Conservation (phyloP, 2,888 invertebrate species). For the Chrysodeixis includens region DNA sequence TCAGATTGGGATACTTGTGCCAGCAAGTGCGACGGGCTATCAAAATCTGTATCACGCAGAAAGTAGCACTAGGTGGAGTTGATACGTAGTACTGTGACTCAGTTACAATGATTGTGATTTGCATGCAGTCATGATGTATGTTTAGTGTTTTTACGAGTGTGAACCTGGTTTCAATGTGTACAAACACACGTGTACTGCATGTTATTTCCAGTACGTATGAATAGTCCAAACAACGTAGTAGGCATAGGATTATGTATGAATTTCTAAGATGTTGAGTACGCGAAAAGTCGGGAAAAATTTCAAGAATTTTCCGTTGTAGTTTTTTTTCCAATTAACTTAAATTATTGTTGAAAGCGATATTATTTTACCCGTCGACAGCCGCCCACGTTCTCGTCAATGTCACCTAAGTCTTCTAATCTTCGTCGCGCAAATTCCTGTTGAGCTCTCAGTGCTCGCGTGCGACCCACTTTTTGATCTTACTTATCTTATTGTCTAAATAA, state of each 20-base stretch:
- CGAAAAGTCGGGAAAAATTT: constrained; percentile 9
- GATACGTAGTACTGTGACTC: constrained; percentile 18
- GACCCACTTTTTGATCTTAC: constrained; percentile 70
- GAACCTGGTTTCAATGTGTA: background rate
- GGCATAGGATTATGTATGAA: background rate
- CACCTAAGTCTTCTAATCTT: constrained; percentile 71
- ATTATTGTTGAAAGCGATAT: constrained; percentile 49
- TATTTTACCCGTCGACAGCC: constrained; percentile 67
- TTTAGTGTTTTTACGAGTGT: constrained; percentile 27
- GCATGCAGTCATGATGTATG: constrained; percentile 1
- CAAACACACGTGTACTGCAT: constrained; percentile 22
- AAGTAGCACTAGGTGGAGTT: constrained; percentile 5
- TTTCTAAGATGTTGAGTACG: background rate
- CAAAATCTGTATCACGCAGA: constrained; percentile 26
- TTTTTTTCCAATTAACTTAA: constrained; percentile 31
- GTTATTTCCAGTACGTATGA: constrained; percentile 26
- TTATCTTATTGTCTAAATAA: constrained; percentile 38
- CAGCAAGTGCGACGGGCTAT: constrained; percentile 42
- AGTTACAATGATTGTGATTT: constrained; percentile 9
- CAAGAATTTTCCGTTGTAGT: constrained; percentile 20
- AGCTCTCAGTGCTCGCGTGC: constrained; percentile 63
- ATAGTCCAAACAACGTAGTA: constrained; percentile 4
- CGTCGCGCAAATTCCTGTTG: constrained; percentile 69
- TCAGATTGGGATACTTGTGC: constrained; percentile 49
- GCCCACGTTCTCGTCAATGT: constrained; percentile 79